These are phyloP conservation scores for Drosophila incognita DNA, from an alignment of 2,888 invertebrate genomes.

Conservation along the genomic window DNA sequence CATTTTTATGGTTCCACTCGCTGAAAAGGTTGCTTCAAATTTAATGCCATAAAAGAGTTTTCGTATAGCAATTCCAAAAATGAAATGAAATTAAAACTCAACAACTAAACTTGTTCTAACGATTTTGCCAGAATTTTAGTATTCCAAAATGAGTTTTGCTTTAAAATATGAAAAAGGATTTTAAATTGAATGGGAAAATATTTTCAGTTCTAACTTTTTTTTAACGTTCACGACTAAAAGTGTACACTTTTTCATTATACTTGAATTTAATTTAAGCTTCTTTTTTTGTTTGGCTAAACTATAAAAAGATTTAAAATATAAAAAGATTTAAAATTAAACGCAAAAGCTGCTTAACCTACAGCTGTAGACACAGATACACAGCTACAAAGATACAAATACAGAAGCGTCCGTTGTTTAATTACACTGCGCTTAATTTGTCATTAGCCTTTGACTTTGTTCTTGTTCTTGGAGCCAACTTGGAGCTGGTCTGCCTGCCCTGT, in stretches of 20 bases:
- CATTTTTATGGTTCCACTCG: not conserved
- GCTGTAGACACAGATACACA: constrained; percentile 1
- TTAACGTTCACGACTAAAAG: too few relatives aligned
- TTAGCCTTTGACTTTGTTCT: constrained; percentile 70
- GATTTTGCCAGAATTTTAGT: not conserved
- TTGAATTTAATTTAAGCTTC: not conserved
- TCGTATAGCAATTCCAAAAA: not conserved
- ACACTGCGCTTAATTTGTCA: constrained; percentile 74
- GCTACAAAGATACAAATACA: constrained; percentile 26
- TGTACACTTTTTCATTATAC: not conserved
- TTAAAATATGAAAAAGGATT: not conserved
- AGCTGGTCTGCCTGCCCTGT: constrained; percentile 19
- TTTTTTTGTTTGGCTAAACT: not conserved
- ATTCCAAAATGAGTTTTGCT: not conserved
- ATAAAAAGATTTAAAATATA: not conserved
- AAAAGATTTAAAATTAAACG: not conserved
- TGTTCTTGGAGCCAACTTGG: constrained; percentile 18
- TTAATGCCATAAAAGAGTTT: not conserved
- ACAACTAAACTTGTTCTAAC: not conserved
- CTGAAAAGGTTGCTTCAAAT: not conserved
- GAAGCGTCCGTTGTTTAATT: constrained; percentile 61
- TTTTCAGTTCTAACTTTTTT: not conserved
- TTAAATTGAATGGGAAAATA: not conserved
- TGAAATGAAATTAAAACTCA: not conserved
- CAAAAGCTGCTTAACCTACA: not conserved